Evolutionary conservation across 92 coral and sea anemone genomes (phyloP), one percentile per base, ranked within the genome.

Genomic region (Diadumene lineata): DNA sequence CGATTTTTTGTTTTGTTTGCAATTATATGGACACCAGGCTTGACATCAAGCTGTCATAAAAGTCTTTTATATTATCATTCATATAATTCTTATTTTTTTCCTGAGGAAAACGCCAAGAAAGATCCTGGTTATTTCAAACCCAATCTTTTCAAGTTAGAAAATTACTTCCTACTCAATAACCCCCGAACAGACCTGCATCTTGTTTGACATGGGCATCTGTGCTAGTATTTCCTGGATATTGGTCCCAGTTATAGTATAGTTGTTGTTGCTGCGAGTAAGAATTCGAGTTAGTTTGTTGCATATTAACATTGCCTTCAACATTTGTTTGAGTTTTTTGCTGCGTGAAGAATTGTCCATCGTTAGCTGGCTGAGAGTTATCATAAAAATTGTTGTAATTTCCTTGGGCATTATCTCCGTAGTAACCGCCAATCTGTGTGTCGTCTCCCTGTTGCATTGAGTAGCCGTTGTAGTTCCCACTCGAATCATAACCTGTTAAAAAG

Each of bases 141-240:
- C n/a, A n/a, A n/a, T 27, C 53, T 15, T 50, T 31, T 34, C 66
- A 51, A 17, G 74, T 38, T 30, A 61, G 25, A 43, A 29, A 55
- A 51, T 78, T 18, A 48, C 25, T 19, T 33, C 46, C 19, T 1
- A 56, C 55, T 22, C 66, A 43, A 53, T 31, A 51, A 50, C 34
- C 75, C 1, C 30, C 6, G 55, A 55, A 7, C 32, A 78, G 43
- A 1, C 82, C 82, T 0, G 75, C 72, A 34, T 78, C 82, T 68
- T 78, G 74, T 28, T 78, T 78, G 56, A 78, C 11, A 11, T 55
- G 66, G 19, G n/a, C 60, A 30, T 71, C 73, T 23, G 48, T 29
- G 21, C 22, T 21, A 21, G 44, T 51, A 26, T 78, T 50, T 7
- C 51, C 58, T 32, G 67, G 75, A 55, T 50, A 21, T 13, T 44